Evolutionary conservation across 2,888 invertebrate species (phyloP).

Genomic region (Hypomecis atomaria): DNA sequence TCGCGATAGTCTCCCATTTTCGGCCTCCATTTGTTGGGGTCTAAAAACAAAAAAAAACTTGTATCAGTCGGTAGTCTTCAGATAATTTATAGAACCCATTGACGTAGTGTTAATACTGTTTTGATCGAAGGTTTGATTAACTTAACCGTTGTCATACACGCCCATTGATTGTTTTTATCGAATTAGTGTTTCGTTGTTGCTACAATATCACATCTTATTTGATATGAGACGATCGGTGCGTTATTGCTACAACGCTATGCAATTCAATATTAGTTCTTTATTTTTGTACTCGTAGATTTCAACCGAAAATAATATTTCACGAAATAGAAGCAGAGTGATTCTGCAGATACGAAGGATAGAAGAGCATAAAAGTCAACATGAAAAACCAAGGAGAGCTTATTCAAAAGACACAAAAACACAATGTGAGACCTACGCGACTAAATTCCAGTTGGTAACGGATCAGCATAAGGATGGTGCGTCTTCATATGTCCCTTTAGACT

Average conservation of each 20-base stretch:
- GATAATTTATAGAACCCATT: not conserved
- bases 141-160: not conserved
- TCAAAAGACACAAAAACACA: not conserved
- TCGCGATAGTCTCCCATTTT: slow-evolving; percentile 21
- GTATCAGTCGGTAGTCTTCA: slow-evolving; percentile 18
- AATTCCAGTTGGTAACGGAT: slow-evolving; percentile 3
- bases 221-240: too few relatives aligned
- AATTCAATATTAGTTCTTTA: too few relatives aligned
- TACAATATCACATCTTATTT: too few relatives aligned
- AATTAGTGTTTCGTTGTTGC: too few relatives aligned
- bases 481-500: slow-evolving; percentile 45
- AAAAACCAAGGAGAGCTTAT: not conserved
- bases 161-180: too few relatives aligned
- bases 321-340: too few relatives aligned
- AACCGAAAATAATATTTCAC: too few relatives aligned
- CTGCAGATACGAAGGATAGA: too few relatives aligned
- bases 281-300: too few relatives aligned
- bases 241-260: too few relatives aligned
- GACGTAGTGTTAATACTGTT: not conserved
- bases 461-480: slow-evolving; percentile 42
- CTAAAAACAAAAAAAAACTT: slow-evolving; percentile 28
- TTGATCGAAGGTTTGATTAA: not conserved
- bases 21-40: slow-evolving; percentile 20
- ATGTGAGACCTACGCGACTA: slow-evolving; percentile 8
- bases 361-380: too few relatives aligned